Evolutionary conservation across 2,888 invertebrate genomes (phyloP), one percentile per base, ranked within the genome.

Genomic region (Archips xylosteana): DNA sequence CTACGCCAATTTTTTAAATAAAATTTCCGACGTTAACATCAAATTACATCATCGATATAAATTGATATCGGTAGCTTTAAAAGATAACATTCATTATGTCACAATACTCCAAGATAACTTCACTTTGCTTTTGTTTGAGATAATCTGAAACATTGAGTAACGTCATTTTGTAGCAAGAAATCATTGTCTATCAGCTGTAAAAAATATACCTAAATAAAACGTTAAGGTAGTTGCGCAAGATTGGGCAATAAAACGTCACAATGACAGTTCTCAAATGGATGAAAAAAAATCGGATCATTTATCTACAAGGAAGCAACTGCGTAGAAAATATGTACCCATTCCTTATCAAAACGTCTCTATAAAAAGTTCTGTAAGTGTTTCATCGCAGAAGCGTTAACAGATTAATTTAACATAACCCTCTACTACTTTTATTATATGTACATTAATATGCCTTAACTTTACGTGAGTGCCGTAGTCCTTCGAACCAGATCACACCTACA

Each of bases 71-170:
- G 61, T 49, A 47, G 45, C 8, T 63, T 45, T 45, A 72, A 67
- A 54, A 34, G 73, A 73, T 73, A 73, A 64, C 42, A 13, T 39
- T 59, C 3, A 68, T 63, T 65, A 73, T 73, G 73, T 51, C 73
- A 73, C 63, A 73, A 71, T 57, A 60, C 47, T 49, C 15, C 57
- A 47, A n/a, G 73, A 73, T 73, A 73, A 51, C 57, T 39, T 72
- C 62, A 72, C 54, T 72, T 15, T 54, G 36, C 42, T 57, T 62
- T 62, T 68, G 62, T 57, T 67, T 67, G 15, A 67, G 34, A 72
- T 54, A 47, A 63, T 47, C 23, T 42, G 54, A 54, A 51, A 54
- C 23, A 49, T 66, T 71, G 61, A 54, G 71, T 45, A 71, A 66
- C 47, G 57, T 39, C 62, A 63, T 51, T 65, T 64, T 59, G 23